These are phyloP conservation scores for Erpornis zantholeuca DNA, from an alignment of 2,113 vertebrate genomes.

Conservation along the genomic window DNA sequence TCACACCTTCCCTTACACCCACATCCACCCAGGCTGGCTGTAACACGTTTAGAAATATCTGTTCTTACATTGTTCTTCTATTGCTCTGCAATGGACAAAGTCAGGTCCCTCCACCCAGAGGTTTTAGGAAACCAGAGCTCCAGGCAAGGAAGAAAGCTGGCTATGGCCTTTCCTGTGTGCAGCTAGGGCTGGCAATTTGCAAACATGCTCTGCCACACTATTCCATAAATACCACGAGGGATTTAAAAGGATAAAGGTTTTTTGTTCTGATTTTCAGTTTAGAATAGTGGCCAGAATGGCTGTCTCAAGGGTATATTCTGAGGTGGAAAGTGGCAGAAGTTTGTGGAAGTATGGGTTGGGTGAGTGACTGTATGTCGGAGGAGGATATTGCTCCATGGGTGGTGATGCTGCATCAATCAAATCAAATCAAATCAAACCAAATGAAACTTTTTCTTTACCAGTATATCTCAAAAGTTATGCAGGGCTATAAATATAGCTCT, in stretches of 20 bases:
- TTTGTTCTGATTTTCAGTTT: background rate
- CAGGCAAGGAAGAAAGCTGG: background rate
- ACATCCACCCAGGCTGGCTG: background rate
- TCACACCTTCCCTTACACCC: background rate
- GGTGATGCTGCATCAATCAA: background rate
- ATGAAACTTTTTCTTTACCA: background rate
- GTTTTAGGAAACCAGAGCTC: background rate
- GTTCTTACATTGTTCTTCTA: background rate
- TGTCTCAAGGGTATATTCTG: background rate
- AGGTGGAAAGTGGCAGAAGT: background rate
- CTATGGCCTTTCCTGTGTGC: background rate
- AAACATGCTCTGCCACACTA: accelerated
- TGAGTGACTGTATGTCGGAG: background rate
- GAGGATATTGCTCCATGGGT: background rate
- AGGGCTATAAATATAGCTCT: background rate
- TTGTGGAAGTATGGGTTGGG: background rate
- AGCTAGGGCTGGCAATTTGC: background rate
- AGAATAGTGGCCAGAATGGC: background rate
- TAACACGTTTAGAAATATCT: background rate
- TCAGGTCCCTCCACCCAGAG: background rate
- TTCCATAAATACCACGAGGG: background rate
- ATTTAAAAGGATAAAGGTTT: background rate
- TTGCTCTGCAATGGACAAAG: background rate
- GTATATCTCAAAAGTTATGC: background rate
- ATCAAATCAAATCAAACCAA: background rate